These are phyloP conservation scores for Ischnura elegans DNA, from an alignment of 2,888 invertebrate species.

Conservation along the genomic window DNA sequence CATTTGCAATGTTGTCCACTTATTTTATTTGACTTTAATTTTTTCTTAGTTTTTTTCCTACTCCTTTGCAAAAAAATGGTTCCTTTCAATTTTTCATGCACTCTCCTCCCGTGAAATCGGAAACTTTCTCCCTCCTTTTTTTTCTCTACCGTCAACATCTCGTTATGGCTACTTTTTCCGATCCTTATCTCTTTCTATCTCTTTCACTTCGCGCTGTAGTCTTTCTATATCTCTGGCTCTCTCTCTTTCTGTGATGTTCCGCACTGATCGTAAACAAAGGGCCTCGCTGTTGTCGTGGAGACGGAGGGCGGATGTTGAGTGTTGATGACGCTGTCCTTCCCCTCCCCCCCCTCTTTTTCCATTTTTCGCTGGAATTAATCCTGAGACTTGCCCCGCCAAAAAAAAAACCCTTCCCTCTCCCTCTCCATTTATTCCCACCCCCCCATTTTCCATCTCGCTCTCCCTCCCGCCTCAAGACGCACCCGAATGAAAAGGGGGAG, in stretches of 20 bases:
- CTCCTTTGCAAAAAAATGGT: no score
- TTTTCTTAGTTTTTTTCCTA: no score
- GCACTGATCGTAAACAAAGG: not conserved
- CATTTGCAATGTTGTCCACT: no score
- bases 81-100: no score
- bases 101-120: no score
- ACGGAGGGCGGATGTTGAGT: not conserved
- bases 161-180: not conserved
- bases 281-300: conserved; percentile 6
- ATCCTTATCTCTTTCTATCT: not conserved
- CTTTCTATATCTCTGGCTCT: not conserved
- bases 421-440: no score
- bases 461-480: no score
- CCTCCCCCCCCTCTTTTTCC: not conserved
- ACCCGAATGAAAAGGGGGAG: not conserved
- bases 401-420: not conserved
- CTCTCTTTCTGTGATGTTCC: not conserved
- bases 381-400: no score
- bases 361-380: conserved; percentile 3
- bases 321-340: not conserved
- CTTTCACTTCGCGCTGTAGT: not conserved
- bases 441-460: no score
- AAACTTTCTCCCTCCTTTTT: not conserved
- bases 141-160: no score
- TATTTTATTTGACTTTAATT: no score